Conservation (phyloP, 53 echinoderm and acorn worm species). For the Apostichopus leukothele region DNA sequence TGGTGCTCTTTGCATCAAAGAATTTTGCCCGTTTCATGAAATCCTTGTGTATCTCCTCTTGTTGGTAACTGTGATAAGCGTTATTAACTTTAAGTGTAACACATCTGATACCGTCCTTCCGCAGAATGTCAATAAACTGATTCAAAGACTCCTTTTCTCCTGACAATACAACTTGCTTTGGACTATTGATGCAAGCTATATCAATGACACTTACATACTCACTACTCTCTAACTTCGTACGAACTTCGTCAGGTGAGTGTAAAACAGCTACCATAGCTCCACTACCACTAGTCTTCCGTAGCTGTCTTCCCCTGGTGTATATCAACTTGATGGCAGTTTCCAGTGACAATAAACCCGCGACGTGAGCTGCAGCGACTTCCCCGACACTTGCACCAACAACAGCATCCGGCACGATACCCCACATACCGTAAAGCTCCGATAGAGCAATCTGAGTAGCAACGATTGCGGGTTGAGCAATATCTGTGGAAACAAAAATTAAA, state of each 20-base stretch:
- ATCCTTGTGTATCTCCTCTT: constrained; percentile 81
- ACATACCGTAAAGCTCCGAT: constrained; percentile 81
- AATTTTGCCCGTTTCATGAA: constrained; percentile 88
- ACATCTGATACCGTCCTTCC: constrained; percentile 78
- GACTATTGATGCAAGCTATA: constrained; percentile 93
- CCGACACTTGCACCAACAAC: constrained; percentile 95
- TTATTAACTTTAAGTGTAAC: constrained; percentile 84
- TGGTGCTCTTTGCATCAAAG: constrained; percentile 53
- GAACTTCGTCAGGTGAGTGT: constrained; percentile 84
- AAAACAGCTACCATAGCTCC: constrained; percentile 96
- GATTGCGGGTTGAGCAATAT: constrained; percentile 90
- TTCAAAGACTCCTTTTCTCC: constrained; percentile 83
- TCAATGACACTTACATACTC: constrained; percentile 85
- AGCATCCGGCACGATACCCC: constrained; percentile 91
- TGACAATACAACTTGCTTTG: constrained; percentile 89
- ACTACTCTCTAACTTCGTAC: constrained; percentile 75
- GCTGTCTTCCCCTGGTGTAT: constrained; percentile 86
- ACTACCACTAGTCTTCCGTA: constrained; percentile 87
- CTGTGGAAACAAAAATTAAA: constrained; percentile 44
- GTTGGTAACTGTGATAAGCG: constrained; percentile 98
- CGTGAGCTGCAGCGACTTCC: constrained; percentile 94
- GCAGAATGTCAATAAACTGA: constrained; percentile 69
- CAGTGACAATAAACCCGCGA: constrained; percentile 82
- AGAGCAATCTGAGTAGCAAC: constrained; percentile 90
- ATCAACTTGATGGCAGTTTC: constrained; percentile 88